Evolutionary conservation across 2,888 invertebrate genomes (phyloP), one percentile per base, ranked within the genome.

Genomic region (Liposcelis brunnea): DNA sequence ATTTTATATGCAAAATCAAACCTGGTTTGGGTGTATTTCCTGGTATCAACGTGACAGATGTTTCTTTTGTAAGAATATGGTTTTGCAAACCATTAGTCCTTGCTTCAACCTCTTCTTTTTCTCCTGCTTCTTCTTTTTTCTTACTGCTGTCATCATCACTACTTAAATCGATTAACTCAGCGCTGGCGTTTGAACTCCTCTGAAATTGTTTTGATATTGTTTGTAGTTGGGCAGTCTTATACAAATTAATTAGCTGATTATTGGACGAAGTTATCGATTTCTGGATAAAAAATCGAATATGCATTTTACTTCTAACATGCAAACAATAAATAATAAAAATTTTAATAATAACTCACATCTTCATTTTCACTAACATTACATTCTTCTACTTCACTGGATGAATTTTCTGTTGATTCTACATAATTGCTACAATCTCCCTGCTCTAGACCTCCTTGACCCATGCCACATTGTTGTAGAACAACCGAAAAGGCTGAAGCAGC

Each of bases 121-220:
- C 48, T 43, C 42, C 47, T 36, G 46, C 48, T 45, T 42, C 26
- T 4, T 26, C 26, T 26, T 26, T 26, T 26, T 26, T 26, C 49
- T 52, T 16, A 54, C 52, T 21, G 45, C 44, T 49, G 11, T 65
- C 65, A 54, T 80, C 80, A 55, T 79, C 81, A 58, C 80, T 83
- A 57, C 81, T 82, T 51, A 84, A 84, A 56, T 83, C 82, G 54
- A 85, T 75, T 44, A 82, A 61, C 58, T 84, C 77, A 11, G 75
- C 75, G 2, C 26, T 26, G 8, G 26, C 26, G 8, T 26, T 26
- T 26, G 67, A 61, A 48, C 63, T 63, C 12, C 63, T 63, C 12
- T 59, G 60, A 53, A 60, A 60, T 46, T 58, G 55, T 46, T 53
- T 56, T 35, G 52, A 50, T 2, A 55, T 53, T 2, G 57, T 51